Evolutionary conservation across 2,113 vertebrate genomes (phyloP), one percentile per base, ranked within the genome.

Genomic region (Acrocephalus arundinaceus): DNA sequence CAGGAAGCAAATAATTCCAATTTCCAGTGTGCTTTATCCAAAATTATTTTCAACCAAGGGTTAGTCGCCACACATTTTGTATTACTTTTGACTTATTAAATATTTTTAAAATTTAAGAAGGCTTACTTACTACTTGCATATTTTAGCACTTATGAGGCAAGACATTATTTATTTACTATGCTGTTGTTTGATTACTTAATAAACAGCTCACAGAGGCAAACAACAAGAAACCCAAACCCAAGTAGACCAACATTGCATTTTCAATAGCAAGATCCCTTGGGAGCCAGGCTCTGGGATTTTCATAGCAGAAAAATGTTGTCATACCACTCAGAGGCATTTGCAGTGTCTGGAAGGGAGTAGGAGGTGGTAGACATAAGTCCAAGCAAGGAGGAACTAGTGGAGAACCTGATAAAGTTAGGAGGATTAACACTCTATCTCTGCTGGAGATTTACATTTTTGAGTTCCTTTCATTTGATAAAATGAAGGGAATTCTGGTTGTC

Each of bases 251-350:
- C 30, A 27, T 41, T 65, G 80, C 37, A 86, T 96, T 94, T 96
- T 94, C 85, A 93, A 96, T 95, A 90, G 85, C 76, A 75, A 77
- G n/a, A 61, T 92, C 92, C 88, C 87, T 59, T 89, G 90, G 88
- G 94, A 96, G n/a, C 22, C 61, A 81, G 72, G 28, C 74, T 94
- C 59, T 72, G 80, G 71, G 81, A 87, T 88, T 95, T 96, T 93
- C 92, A 95, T 55, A 80, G 72, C 85, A 93, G 75, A 95, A 96
- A 77, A 93, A 93, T 92, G 65, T 77, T 59, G 39, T 85, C 82
- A 90, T 77, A 84, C 76, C 33, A 90, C 91, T 94, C 73, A 85
- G 85, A 95, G 82, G 58, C 74, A 82, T 45, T 75, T 39, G 43
- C 6, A 1, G 68, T 55, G 39, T 27, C 71, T 82, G 66, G 67